phyloP scores from a whole-genome alignment of 2,797 vertebrate genomes.

The Lophius americanus region DNA sequence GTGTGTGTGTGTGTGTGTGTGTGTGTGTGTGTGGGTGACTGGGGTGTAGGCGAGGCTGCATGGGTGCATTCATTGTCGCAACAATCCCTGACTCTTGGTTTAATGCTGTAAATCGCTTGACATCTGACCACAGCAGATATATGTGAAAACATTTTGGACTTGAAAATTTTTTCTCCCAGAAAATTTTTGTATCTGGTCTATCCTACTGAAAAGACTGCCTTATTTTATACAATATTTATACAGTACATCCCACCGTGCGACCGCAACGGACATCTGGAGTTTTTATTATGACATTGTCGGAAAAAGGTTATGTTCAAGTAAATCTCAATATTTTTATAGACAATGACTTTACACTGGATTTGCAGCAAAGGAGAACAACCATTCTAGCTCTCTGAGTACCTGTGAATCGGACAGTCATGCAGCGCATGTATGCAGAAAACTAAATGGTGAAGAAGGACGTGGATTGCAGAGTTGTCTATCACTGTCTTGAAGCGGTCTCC shows the following conservation, averaged over 20 bases:
- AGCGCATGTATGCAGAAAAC: conserved; percentile 71
- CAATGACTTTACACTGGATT: conserved; percentile 89
- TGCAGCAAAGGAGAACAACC: conserved; percentile 80
- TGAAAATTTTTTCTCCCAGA: conserved; percentile 81
- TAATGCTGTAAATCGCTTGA: conserved; percentile 77
- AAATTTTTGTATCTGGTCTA: conserved; percentile 89
- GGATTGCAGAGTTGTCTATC: conserved; percentile 82
- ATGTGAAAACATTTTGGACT: conserved; percentile 84
- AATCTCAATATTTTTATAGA: conserved; percentile 93
- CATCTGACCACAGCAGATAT: conserved; percentile 81
- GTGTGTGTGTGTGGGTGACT: conserved; percentile 10
- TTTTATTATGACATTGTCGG: conserved; percentile 82
- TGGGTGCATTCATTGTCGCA: conserved; percentile 72
- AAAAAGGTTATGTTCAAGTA: conserved; percentile 84
- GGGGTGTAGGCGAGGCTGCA: conserved; percentile 37
- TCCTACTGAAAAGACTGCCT: conserved; percentile 92
- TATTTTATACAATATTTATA: conserved; percentile 98
- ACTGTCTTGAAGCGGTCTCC: conserved; percentile 78
- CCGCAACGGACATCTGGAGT: conserved; percentile 83
- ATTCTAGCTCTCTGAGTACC: conserved; percentile 82
- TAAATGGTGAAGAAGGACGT: conserved; percentile 75
- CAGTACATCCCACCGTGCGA: conserved; percentile 88
- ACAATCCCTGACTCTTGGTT: conserved; percentile 75
- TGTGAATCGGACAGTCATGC: conserved; percentile 80
- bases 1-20: conserved; percentile 2